Percentiles rank a stretch among this genome's conserved stretches.
phyloP scores from a whole-genome alignment of 2,888 invertebrate genomes.

The Drepana falcataria region DNA sequence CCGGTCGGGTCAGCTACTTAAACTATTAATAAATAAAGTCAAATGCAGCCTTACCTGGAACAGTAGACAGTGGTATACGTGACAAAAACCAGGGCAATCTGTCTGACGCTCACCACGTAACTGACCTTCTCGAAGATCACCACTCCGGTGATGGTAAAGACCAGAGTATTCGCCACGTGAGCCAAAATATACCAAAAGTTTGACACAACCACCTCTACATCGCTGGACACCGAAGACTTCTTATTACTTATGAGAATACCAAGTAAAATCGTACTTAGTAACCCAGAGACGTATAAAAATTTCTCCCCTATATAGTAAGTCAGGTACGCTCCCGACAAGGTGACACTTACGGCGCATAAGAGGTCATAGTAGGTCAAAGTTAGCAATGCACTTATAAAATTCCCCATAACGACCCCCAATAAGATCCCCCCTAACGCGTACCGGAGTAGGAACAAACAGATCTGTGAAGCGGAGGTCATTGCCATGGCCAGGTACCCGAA shows the following conservation, averaged over 20 bases:
- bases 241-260: slow-evolving; percentile 57
- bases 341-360: slow-evolving; percentile 55
- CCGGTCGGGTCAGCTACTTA: too few species aligned
- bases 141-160: slow-evolving; percentile 80
- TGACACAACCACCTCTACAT: slow-evolving; percentile 54
- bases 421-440: slow-evolving; percentile 59
- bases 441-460: slow-evolving; percentile 49
- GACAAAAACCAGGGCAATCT: slow-evolving; percentile 59
- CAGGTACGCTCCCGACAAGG: slow-evolving; percentile 54
- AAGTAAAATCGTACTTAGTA: slow-evolving; percentile 53
- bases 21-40: not conserved
- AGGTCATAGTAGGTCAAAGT: slow-evolving; percentile 60
- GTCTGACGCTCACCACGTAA: slow-evolving; percentile 56
- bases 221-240: slow-evolving; percentile 57
- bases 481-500: slow-evolving; percentile 56
- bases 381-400: slow-evolving; percentile 45
- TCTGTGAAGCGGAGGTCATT: slow-evolving; percentile 42
- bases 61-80: slow-evolving; percentile 69
- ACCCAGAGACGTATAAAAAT: slow-evolving; percentile 62
- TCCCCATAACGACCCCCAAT: slow-evolving; percentile 58
- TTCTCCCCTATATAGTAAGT: slow-evolving; percentile 67
- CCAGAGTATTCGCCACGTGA: slow-evolving; percentile 70
- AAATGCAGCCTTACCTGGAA: slow-evolving; percentile 37
- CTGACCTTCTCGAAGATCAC: slow-evolving; percentile 76
- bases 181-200: slow-evolving; percentile 57